Evolutionary conservation across 2,797 vertebrate species (phyloP).

Genomic region (Stomatorhinus walkeri): DNA sequence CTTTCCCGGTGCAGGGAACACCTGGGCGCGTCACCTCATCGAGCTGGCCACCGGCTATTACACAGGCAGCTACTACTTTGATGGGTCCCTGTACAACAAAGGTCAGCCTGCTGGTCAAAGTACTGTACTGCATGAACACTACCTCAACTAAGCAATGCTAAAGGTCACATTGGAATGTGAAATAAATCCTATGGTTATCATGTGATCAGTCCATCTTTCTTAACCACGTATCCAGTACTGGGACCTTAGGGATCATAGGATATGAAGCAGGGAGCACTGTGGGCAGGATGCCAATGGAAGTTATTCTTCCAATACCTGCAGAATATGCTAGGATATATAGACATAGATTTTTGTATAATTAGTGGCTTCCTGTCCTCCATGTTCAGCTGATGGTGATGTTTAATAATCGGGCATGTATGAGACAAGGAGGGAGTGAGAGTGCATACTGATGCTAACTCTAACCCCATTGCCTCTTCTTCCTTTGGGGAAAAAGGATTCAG

Average conservation of each 20-base stretch:
- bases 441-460: neutral
- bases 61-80: conserved; percentile 96
- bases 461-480: neutral
- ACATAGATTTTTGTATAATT: neutral
- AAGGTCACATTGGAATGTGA: neutral
- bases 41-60: conserved; percentile 92
- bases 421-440: neutral
- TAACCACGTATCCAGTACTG: neutral
- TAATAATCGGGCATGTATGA: neutral
- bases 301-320: neutral
- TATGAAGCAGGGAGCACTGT: neutral
- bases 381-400: neutral
- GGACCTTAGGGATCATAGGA: neutral
- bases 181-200: neutral
- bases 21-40: conserved; percentile 91
- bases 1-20: conserved; percentile 92
- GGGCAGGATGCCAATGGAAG: neutral
- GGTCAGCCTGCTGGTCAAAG: conserved; percentile 52
- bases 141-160: neutral
- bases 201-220: neutral
- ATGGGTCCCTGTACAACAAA: conserved; percentile 97
- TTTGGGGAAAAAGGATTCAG: conserved; percentile 70
- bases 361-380: neutral
- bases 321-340: neutral
- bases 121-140: neutral